These are phyloP conservation scores for Drosophila cognata DNA, from an alignment of 2,888 invertebrate species.

Conservation along the genomic window DNA sequence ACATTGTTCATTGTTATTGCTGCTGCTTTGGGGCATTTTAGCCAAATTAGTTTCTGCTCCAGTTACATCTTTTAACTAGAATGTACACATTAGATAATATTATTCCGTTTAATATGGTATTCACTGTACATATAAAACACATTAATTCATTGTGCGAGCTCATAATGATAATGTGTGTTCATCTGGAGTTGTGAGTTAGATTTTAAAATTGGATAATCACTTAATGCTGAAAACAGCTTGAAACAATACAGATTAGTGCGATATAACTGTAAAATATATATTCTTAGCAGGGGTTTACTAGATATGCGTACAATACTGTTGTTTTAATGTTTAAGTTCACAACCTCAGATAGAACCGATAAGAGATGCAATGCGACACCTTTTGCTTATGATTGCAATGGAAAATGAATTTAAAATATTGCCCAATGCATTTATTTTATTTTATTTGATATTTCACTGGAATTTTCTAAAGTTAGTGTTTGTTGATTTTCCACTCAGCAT, in stretches of 20 bases:
- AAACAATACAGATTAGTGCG: not conserved
- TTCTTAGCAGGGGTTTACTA: not conserved
- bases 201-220: not conserved
- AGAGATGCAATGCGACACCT: not conserved
- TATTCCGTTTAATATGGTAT: slow-evolving; percentile 30
- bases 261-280: not conserved
- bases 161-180: not conserved
- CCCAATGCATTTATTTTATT: not conserved
- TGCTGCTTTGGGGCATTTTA: slow-evolving; percentile 17
- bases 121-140: not conserved
- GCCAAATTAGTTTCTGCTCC: slow-evolving; percentile 30
- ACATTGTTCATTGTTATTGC: slow-evolving; percentile 3
- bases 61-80: slow-evolving; percentile 21
- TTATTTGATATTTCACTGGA: not conserved
- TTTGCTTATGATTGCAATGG: not conserved
- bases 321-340: not conserved
- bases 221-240: not conserved
- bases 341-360: not conserved
- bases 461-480: not conserved
- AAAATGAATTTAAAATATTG: not conserved
- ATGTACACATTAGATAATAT: slow-evolving; percentile 36
- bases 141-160: slow-evolving; percentile 6
- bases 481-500: not conserved
- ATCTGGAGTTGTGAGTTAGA: not conserved
- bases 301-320: not conserved